Conservation (phyloP, 2,888 invertebrate genomes). For the Oligia latruncula region DNA sequence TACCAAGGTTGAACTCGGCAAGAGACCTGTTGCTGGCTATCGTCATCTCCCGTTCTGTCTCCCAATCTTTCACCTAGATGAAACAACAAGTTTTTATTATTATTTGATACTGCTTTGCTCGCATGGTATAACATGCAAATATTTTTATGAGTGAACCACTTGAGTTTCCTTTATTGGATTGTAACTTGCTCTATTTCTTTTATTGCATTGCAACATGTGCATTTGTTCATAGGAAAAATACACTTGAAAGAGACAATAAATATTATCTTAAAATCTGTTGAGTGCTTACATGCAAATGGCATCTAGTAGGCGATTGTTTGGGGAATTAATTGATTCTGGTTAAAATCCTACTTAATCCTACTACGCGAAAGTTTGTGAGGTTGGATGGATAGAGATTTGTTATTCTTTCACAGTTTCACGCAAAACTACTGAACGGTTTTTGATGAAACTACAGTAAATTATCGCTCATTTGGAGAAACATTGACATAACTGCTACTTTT, state of each 20-base stretch:
- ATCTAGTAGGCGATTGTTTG: background rate
- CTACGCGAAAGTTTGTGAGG: too few relatives aligned
- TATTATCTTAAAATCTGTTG: background rate
- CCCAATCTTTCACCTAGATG: constrained; percentile 93
- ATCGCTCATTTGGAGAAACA: too few relatives aligned
- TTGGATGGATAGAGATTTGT: too few relatives aligned
- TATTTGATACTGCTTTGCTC: background rate
- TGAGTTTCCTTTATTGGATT: background rate
- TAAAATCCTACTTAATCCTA: too few relatives aligned
- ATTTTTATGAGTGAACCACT: background rate
- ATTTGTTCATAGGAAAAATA: background rate
- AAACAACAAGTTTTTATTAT: background rate
- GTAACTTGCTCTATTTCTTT: background rate
- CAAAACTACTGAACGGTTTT: too few relatives aligned
- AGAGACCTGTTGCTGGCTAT: constrained; percentile 96
- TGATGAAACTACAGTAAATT: too few relatives aligned
- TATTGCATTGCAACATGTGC: background rate
- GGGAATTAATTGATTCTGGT: background rate
- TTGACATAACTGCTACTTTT: too few relatives aligned
- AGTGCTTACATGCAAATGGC: background rate
- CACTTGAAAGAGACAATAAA: background rate
- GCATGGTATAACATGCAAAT: background rate
- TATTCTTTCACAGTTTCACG: too few relatives aligned
- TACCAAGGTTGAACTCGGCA: constrained; percentile 97
- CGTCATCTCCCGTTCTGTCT: constrained; percentile 96